These are phyloP conservation scores for Lagodon rhomboides DNA, from an alignment of 2,797 vertebrate genomes.

Conservation along the genomic window DNA sequence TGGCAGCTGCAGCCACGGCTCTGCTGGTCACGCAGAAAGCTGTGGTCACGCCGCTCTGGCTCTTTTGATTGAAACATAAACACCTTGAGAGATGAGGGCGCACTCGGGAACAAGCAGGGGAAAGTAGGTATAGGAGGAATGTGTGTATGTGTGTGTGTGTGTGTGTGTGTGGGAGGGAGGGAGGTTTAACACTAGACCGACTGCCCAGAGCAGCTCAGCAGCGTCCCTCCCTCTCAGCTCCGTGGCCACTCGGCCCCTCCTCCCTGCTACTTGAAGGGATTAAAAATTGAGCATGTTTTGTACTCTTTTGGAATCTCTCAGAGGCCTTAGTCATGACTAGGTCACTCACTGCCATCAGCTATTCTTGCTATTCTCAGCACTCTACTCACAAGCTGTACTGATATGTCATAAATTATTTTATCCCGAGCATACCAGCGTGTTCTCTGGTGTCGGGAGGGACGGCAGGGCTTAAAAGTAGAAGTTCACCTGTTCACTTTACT, in stretches of 20 bases:
- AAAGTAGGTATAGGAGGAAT: slow-evolving; percentile 38
- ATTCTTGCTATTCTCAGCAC: slow-evolving; percentile 67
- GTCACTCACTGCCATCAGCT: slow-evolving; percentile 73
- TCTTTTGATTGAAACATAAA: slow-evolving; percentile 87
- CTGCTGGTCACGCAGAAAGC: slow-evolving; percentile 65
- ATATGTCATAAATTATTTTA: slow-evolving; percentile 63
- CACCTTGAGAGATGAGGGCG: slow-evolving; percentile 75
- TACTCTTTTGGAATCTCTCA: slow-evolving; percentile 63
- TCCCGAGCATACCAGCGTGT: slow-evolving; percentile 24
- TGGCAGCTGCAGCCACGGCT: slow-evolving; percentile 48
- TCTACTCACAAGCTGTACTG: slow-evolving; percentile 51
- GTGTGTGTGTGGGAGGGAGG: slow-evolving; percentile 17
- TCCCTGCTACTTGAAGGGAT: slow-evolving; percentile 59
- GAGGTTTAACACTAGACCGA: slow-evolving; percentile 39
- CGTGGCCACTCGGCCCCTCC: slow-evolving; percentile 26
- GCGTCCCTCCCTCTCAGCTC: slow-evolving; percentile 31
- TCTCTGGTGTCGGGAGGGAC: slow-evolving; percentile 24
- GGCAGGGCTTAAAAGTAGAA: background rate
- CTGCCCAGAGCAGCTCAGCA: slow-evolving; percentile 32
- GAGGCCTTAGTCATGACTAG: slow-evolving; percentile 71
- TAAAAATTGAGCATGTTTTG: slow-evolving; percentile 72
- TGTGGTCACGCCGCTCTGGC: slow-evolving; percentile 75
- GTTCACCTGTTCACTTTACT: slow-evolving; percentile 10
- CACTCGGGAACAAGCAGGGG: slow-evolving; percentile 46
- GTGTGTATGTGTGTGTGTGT: slow-evolving; percentile 33